Evolutionary conservation across 2,797 vertebrate species (phyloP).

Genomic region (Gadopsis bispinosus): DNA sequence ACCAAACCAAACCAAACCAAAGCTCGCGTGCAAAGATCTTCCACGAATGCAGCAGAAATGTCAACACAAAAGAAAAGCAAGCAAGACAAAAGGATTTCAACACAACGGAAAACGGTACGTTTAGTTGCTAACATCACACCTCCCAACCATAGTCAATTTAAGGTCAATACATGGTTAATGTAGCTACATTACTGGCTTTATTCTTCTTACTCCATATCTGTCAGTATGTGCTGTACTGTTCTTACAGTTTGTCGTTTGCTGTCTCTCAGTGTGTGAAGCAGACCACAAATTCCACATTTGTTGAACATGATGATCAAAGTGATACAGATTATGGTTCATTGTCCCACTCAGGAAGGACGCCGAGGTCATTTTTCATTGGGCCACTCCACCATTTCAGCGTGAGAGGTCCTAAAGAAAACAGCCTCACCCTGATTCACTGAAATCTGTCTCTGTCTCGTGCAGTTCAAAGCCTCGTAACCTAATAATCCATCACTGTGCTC

Average conservation of each 20-base stretch:
- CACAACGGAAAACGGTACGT: not conserved
- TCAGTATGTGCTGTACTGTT: not conserved
- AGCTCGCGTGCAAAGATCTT: not conserved
- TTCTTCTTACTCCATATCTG: not conserved
- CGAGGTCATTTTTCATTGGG: constrained; percentile 58
- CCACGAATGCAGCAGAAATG: constrained; percentile 2
- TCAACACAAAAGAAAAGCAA: no score
- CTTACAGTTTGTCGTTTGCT: not conserved
- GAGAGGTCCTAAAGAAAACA: constrained; percentile 46
- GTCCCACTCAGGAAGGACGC: constrained; percentile 33
- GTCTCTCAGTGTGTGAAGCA: not conserved
- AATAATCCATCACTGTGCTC: constrained; percentile 77
- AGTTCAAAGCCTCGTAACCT: constrained; percentile 63
- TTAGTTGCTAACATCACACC: not conserved
- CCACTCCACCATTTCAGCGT: constrained; percentile 38
- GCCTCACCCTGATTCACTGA: constrained; percentile 43
- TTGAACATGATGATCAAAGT: constrained; percentile 22
- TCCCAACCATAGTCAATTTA: not conserved
- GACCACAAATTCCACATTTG: constrained; percentile 23
- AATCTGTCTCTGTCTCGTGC: constrained; percentile 71
- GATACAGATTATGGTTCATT: constrained; percentile 30
- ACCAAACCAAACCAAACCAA: not conserved
- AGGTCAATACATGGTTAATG: not conserved
- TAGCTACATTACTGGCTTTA: not conserved
- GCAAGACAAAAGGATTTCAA: no score